A percentile compares a stretch with the other conserved stretches of the same genome.
These are phyloP conservation scores for Lamproptera curius DNA, from an alignment of 2,888 invertebrate genomes.

Conservation along the genomic window DNA sequence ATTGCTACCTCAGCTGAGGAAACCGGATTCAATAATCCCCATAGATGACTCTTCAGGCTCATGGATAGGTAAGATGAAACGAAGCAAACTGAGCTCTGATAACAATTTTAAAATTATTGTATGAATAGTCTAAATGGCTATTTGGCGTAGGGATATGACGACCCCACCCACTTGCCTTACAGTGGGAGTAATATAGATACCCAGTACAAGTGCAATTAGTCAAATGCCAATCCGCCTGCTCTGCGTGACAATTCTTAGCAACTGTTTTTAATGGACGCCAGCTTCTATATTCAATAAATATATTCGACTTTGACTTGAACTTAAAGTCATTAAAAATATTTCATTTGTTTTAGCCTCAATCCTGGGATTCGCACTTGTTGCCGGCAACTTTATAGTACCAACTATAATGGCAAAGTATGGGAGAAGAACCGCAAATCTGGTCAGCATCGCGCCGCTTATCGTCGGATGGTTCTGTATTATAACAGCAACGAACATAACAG, in stretches of 20 bases:
- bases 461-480: slow-evolving; percentile 75
- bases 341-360: slow-evolving; percentile 41
- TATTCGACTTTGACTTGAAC: too few relatives aligned
- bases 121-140: too few relatives aligned
- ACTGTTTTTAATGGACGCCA: too few relatives aligned
- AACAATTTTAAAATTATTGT: too few relatives aligned
- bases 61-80: slow-evolving; percentile 78
- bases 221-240: too few relatives aligned
- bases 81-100: too few relatives aligned
- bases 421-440: slow-evolving; percentile 65
- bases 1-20: slow-evolving; percentile 73
- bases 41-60: slow-evolving; percentile 65
- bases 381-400: slow-evolving; percentile 51
- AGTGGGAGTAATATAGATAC: too few relatives aligned
- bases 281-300: too few relatives aligned
- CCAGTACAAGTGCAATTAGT: too few relatives aligned
- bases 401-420: slow-evolving; percentile 75
- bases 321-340: background rate
- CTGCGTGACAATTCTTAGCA: too few relatives aligned
- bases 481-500: slow-evolving; percentile 45
- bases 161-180: too few relatives aligned
- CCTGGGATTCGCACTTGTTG: slow-evolving; percentile 48
- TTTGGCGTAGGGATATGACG: too few relatives aligned
- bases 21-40: slow-evolving; percentile 45
- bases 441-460: slow-evolving; percentile 61